Conservation (phyloP, 2,888 invertebrate species). For the Doris montereyensis region DNA sequence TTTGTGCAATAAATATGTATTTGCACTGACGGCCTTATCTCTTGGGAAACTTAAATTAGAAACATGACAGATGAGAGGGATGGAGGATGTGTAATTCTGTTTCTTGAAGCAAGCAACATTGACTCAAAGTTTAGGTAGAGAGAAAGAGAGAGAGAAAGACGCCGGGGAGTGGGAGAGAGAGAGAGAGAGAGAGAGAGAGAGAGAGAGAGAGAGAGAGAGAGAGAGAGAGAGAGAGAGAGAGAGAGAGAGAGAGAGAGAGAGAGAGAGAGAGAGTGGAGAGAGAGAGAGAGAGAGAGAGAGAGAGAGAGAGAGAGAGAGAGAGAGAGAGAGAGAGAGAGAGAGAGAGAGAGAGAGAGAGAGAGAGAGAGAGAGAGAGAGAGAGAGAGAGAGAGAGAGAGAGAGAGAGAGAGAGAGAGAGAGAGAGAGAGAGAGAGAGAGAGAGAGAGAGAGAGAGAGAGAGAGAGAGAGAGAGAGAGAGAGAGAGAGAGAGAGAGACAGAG, state of each 20-base stretch:
- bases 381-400: neutral
- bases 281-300: constrained; percentile 25
- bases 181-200: constrained; percentile 8
- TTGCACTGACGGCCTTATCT: too few species aligned
- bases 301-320: constrained; percentile 31
- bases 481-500: too few species aligned
- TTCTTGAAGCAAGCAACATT: too few species aligned
- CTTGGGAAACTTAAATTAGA: too few species aligned
- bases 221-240: neutral
- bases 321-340: neutral
- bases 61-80: too few species aligned
- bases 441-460: neutral
- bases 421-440: neutral
- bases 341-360: neutral
- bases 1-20: too few species aligned
- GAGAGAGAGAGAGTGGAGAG: neutral
- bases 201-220: neutral
- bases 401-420: neutral
- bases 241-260: neutral
- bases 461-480: neutral
- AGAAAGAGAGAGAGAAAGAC: neutral
- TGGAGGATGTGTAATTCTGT: too few species aligned
- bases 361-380: neutral
- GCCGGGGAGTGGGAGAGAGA: neutral
- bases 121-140: too few species aligned